Percentiles rank a stretch among this genome's conserved stretches.
Conservation (phyloP, 2,888 invertebrate genomes). For the Byasa hedistus region DNA sequence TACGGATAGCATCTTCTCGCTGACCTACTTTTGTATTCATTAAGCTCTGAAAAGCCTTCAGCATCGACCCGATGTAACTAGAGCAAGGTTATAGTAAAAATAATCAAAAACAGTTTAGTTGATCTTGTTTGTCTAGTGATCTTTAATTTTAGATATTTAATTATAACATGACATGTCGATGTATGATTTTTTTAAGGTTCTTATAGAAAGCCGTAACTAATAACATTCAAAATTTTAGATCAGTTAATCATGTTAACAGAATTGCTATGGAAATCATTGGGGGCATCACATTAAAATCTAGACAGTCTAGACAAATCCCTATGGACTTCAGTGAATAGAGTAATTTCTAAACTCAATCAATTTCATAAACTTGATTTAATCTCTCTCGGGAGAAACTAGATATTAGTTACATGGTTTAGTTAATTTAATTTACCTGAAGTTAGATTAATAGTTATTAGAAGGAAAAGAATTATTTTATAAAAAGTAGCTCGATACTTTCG, state of each 20-base stretch:
- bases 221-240: neutral
- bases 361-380: neutral
- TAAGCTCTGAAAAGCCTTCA: slow-evolving; percentile 20
- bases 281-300: neutral
- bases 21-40: slow-evolving; percentile 19
- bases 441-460: neutral
- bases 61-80: slow-evolving; percentile 18
- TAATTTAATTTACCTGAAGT: neutral
- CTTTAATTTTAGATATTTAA: neutral
- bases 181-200: neutral
- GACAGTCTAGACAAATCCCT: neutral
- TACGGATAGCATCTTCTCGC: slow-evolving; percentile 5
- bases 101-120: slow-evolving; percentile 2
- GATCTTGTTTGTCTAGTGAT: slow-evolving; percentile 9
- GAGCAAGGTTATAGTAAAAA: slow-evolving; percentile 11
- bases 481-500: neutral
- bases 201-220: neutral
- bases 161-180: neutral
- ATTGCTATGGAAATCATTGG: neutral
- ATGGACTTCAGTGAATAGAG: neutral
- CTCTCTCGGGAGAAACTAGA: neutral
- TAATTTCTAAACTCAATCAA: neutral
- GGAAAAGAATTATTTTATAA: neutral
- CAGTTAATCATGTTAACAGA: neutral
- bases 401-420: neutral